Evolutionary conservation across 1,140 invertebrate species (phyloP), one percentile per base, ranked within the genome.

Genomic region (Probaryconus sp.): DNA sequence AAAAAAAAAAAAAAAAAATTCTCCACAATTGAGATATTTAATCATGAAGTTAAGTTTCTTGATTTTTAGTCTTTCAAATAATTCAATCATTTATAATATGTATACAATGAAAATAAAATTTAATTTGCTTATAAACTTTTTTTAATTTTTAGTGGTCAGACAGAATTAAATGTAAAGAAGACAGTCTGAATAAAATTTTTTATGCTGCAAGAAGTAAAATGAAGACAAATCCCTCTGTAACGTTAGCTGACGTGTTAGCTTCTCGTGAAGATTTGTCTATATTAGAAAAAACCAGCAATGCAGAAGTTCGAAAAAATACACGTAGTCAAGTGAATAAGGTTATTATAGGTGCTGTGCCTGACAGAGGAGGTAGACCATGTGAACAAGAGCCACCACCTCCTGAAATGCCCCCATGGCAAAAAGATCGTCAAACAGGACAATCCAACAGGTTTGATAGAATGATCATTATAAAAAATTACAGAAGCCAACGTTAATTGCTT

Each of bases 321-420:
- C 90, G 92, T 79, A 94, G 92, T 70, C 88, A 92, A 33, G 90
- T 98, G 1, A 97, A 97, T 72, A 95, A 92, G 89, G 93, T 97
- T 53, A 91, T 96, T 20, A 98, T 97, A 85, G 96, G 95, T 3
- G 63, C 37, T 5, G 86, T 96, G 3, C 94, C 94, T 1, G 94
- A 98, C 84, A 89, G 97, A 81, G 97, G 97, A 42, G 97, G 97
- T 2, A 87, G 97, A 67, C 93, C 96, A 0, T 92, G 92, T 79
- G 96, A 98, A 81, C 92, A 95, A 79, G 93, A 96, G 67, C 92
- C 95, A 2, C 97, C 97, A 1, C 96, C 96, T 3, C 96, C 96
- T 6, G 97, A 98, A 89, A 98, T 98, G 96, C 97, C 97, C 5
- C 92, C 94, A 0, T 98, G 96, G 94, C 91, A 94, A 79, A 93